phyloP scores from a whole-genome alignment of 2,888 invertebrate genomes.

The Plutella xylostella region DNA sequence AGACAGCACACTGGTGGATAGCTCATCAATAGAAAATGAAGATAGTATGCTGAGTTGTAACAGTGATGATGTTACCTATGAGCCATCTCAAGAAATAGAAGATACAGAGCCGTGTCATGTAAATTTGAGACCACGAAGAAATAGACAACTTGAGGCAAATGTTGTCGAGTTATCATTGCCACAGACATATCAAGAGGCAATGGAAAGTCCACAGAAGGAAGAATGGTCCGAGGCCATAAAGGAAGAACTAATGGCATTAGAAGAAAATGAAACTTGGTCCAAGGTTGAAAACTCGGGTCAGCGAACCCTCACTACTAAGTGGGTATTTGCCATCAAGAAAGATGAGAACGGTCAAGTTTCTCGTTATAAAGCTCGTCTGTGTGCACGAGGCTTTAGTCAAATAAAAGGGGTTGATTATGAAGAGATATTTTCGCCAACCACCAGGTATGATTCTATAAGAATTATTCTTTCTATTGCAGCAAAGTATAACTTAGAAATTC shows the following conservation, averaged over 20 bases:
- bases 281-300: conserved; percentile 11
- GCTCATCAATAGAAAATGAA: conserved; percentile 11
- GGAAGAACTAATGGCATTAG: conserved; percentile 18
- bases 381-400: conserved; percentile 19
- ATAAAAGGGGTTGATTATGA: conserved; percentile 17
- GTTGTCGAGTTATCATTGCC: conserved; percentile 19
- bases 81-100: conserved; percentile 19
- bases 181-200: conserved; percentile 20
- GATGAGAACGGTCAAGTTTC: conserved; percentile 12
- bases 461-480: conserved; percentile 12
- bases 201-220: conserved; percentile 14
- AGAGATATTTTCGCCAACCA: conserved; percentile 19
- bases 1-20: not conserved
- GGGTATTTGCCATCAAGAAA: conserved; percentile 21
- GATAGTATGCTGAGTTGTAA: conserved; percentile 16
- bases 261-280: conserved; percentile 21
- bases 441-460: conserved; percentile 18
- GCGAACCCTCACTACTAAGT: conserved; percentile 20
- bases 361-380: conserved; percentile 16
- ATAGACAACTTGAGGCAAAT: conserved; percentile 19
- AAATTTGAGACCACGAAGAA: conserved; percentile 19
- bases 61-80: conserved; percentile 18
- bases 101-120: conserved; percentile 4
- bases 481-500: not conserved
- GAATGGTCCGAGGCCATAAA: conserved; percentile 19